A percentile compares a stretch with the other conserved stretches of the same genome.
phyloP scores from a whole-genome alignment of 1,140 invertebrate genomes.

The Bombyx mandarina region DNA sequence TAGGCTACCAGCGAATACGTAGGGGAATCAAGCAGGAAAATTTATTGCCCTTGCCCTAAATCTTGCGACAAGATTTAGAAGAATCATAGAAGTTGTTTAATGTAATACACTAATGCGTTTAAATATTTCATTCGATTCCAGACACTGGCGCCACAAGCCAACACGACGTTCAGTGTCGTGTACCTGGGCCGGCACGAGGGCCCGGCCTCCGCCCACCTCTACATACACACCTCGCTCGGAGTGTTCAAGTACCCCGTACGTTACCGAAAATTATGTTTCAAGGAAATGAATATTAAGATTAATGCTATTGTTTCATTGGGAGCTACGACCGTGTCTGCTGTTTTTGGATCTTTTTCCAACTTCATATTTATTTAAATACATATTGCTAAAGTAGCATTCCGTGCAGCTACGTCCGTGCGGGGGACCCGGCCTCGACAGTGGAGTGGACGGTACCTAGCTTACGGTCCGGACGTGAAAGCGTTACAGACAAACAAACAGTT shows the following conservation, averaged over 20 bases:
- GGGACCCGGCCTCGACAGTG: too few relatives aligned
- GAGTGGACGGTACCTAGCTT: too few relatives aligned
- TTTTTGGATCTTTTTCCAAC: background rate
- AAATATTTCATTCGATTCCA: slow-evolving; percentile 13
- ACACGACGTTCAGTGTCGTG: slow-evolving; percentile 96
- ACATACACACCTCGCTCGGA: slow-evolving; percentile 94
- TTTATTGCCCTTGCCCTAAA: too few relatives aligned
- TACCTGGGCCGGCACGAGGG: slow-evolving; percentile 94
- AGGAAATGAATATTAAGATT: slow-evolving; percentile 24
- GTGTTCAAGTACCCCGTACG: slow-evolving; percentile 57
- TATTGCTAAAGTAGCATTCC: too few relatives aligned
- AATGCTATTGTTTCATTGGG: background rate
- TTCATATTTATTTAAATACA: background rate
- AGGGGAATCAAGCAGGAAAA: too few relatives aligned
- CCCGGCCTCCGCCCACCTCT: slow-evolving; percentile 88
- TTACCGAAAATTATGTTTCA: background rate
- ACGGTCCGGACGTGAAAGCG: too few relatives aligned
- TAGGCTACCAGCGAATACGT: too few relatives aligned
- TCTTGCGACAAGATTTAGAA: background rate
- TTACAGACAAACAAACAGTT: too few relatives aligned
- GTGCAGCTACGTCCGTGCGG: too few relatives aligned
- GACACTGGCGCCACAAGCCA: slow-evolving; percentile 86
- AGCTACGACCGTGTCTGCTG: background rate
- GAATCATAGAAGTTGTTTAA: background rate
- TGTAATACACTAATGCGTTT: background rate